A percentile compares a stretch with the other conserved stretches of the same genome.
phyloP scores from a whole-genome alignment of 1,140 invertebrate genomes.

The Ostrea edulis region DNA sequence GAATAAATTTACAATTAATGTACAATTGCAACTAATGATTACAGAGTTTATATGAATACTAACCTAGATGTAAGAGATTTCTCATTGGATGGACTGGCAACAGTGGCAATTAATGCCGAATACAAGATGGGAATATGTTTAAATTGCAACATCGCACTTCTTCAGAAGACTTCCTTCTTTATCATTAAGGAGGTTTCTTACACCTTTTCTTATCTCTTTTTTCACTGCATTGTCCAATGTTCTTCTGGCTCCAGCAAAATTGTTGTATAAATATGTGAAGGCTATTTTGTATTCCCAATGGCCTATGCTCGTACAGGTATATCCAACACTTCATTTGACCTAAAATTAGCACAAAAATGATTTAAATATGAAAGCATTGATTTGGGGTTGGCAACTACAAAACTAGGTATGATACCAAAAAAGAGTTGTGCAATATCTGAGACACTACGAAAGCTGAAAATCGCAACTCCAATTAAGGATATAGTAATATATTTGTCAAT shows the following conservation, averaged over 20 bases:
- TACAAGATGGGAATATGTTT: neutral
- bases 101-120: neutral
- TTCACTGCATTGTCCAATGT: neutral
- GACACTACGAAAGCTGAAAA: too few species aligned
- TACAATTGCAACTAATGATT: too few species aligned
- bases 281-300: slow-evolving; percentile 11
- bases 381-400: too few species aligned
- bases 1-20: neutral
- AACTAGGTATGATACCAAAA: too few species aligned
- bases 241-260: slow-evolving; percentile 2
- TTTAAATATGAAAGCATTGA: too few species aligned
- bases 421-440: too few species aligned
- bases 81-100: neutral
- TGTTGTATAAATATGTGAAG: slow-evolving; percentile 2
- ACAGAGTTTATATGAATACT: too few species aligned
- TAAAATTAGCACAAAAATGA: too few species aligned
- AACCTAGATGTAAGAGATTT: neutral
- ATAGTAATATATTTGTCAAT: too few species aligned
- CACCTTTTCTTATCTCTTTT: slow-evolving; percentile 25
- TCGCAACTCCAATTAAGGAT: too few species aligned
- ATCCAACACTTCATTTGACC: too few species aligned
- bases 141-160: slow-evolving; percentile 10
- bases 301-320: neutral
- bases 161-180: neutral
- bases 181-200: neutral